A percentile compares a stretch with the other conserved stretches of the same genome.
Evolutionary conservation across 2,113 vertebrate species (phyloP).

Genomic region (Dunckerocampus dactyliophorus): DNA sequence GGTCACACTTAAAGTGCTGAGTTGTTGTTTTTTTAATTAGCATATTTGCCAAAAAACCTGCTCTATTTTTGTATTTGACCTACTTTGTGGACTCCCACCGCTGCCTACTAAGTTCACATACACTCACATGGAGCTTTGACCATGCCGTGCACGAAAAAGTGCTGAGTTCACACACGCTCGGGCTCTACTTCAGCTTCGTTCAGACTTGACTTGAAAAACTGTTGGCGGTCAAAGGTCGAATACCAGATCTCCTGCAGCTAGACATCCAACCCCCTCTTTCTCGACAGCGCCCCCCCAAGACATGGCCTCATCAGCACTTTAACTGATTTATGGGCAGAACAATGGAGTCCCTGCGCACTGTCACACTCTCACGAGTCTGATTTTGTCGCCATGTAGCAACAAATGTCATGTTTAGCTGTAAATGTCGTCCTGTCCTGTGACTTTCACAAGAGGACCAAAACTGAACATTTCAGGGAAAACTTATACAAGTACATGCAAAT

Average conservation of each 20-base stretch:
- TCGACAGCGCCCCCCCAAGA: neutral
- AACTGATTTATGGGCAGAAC: constrained; percentile 29
- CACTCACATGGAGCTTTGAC: neutral
- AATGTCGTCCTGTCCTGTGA: neutral
- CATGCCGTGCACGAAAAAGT: neutral
- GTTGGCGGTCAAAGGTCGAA: constrained; percentile 13
- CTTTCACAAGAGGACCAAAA: neutral
- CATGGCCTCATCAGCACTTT: neutral
- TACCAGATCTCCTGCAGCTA: constrained; percentile 14
- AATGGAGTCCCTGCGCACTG: constrained; percentile 12
- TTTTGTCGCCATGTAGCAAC: neutral
- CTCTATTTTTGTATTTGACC: neutral
- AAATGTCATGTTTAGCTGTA: neutral
- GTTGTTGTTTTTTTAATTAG: too few species aligned
- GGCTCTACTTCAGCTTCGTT: constrained; percentile 23
- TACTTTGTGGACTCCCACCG: neutral
- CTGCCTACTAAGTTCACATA: neutral
- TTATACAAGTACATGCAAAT: too few species aligned
- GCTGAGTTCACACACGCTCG: constrained; percentile 10
- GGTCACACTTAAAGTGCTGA: too few species aligned
- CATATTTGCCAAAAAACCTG: too few species aligned
- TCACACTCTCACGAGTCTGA: neutral
- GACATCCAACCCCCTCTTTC: constrained; percentile 15
- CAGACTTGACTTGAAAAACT: constrained; percentile 18
- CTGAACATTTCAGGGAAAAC: too few species aligned